Percentiles rank a stretch among this genome's conserved stretches.
phyloP scores from a whole-genome alignment of 2,888 invertebrate species.

The Teleogryllus oceanicus region DNA sequence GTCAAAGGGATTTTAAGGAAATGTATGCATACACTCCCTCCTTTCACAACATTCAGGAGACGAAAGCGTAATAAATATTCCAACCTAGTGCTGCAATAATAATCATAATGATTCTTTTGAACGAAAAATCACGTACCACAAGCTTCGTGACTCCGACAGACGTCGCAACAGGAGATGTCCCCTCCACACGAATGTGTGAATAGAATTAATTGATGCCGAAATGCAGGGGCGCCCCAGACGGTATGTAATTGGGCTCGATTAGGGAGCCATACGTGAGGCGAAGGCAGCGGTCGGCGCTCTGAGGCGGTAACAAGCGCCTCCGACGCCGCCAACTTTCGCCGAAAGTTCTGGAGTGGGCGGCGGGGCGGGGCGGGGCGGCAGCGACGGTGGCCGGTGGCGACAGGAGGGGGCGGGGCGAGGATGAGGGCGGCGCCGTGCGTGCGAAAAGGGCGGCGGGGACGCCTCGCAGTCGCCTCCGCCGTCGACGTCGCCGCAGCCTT shows the following conservation, averaged over 20 bases:
- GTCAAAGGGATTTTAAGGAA: no score
- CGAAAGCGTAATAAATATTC: neutral
- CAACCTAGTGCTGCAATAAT: neutral
- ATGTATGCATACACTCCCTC: no score
- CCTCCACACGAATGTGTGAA: neutral
- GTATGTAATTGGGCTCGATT: neutral
- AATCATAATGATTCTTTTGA: conserved; percentile 5
- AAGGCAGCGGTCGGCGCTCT: neutral
- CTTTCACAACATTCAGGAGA: no score
- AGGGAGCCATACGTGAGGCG: neutral
- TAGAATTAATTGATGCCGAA: conserved; percentile 18
- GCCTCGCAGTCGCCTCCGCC: neutral
- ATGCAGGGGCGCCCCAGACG: neutral
- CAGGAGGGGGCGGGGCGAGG: neutral
- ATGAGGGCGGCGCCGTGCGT: neutral
- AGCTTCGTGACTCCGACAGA: neutral
- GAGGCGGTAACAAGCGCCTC: neutral
- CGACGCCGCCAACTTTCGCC: conserved; percentile 18
- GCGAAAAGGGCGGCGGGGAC: neutral
- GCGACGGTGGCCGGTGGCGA: no score
- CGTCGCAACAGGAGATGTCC: neutral
- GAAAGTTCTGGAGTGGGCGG: neutral
- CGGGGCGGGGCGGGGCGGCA: neutral
- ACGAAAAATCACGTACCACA: neutral
- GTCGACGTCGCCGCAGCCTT: neutral